Evolutionary conservation across 1,140 invertebrate genomes (phyloP).

Genomic region (Halesus radiatus): DNA sequence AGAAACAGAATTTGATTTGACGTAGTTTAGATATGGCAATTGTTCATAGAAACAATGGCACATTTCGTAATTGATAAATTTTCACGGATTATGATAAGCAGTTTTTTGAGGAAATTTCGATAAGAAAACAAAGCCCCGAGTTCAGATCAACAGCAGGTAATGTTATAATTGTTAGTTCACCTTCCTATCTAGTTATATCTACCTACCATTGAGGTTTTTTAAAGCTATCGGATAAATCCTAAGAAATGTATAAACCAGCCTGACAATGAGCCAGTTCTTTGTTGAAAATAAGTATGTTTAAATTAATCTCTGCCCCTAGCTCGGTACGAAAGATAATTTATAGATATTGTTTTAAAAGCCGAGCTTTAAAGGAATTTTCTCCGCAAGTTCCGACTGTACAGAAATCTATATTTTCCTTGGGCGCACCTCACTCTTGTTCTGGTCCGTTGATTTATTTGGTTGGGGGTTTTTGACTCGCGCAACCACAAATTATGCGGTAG

Average conservation of each 20-base stretch:
- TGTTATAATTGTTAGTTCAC: too few species aligned
- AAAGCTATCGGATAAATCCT: neutral
- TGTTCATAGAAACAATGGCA: slow-evolving; percentile 18
- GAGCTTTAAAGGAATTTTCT: too few species aligned
- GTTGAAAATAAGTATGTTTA: too few species aligned
- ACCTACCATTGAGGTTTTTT: neutral
- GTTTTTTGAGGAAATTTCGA: slow-evolving; percentile 6
- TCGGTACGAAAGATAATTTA: too few species aligned
- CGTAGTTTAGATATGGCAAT: slow-evolving; percentile 8
- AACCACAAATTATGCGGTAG: slow-evolving; percentile 56
- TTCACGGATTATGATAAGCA: slow-evolving; percentile 22
- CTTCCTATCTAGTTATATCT: too few species aligned
- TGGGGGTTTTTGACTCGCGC: slow-evolving; percentile 46
- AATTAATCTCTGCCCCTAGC: too few species aligned
- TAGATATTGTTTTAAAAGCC: too few species aligned
- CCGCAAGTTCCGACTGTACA: too few species aligned
- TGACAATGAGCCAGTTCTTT: too few species aligned
- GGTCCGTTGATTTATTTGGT: slow-evolving; percentile 51
- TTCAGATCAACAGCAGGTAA: too few species aligned
- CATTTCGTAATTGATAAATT: slow-evolving; percentile 27
- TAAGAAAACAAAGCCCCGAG: neutral
- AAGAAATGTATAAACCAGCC: neutral
- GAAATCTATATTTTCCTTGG: neutral
- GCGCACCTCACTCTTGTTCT: slow-evolving; percentile 20
- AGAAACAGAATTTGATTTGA: neutral